These are phyloP conservation scores for Gadus chalcogrammus DNA, from an alignment of 2,113 vertebrate genomes.

Conservation along the genomic window DNA sequence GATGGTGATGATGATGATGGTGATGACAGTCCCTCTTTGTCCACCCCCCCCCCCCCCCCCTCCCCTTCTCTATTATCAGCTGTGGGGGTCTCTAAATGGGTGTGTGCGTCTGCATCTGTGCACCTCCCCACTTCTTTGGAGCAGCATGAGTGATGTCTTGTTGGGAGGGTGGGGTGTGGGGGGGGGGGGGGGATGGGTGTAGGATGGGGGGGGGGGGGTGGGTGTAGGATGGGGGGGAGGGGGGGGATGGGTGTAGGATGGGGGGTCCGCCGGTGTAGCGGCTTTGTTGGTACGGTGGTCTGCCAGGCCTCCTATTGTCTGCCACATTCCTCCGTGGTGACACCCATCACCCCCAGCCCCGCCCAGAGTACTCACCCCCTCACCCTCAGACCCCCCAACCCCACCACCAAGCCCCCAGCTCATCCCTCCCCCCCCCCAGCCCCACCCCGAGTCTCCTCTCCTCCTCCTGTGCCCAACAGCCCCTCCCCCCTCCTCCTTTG, in stretches of 20 bases:
- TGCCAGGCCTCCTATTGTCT: conserved; percentile 66
- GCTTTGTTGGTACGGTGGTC: conserved; percentile 66
- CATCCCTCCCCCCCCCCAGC: too few species aligned
- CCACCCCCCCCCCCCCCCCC: too few species aligned
- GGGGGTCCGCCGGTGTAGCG: conserved; percentile 48
- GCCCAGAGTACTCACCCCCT: too few species aligned
- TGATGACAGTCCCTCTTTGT: not conserved
- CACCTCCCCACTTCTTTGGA: conserved; percentile 29
- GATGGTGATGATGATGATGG: too few species aligned
- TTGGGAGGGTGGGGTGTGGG: conserved; percentile 26
- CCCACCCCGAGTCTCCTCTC: conserved; percentile 42
- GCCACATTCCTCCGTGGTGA: conserved; percentile 68
- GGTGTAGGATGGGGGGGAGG: too few species aligned
- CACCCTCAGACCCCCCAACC: too few species aligned
- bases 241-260: too few species aligned
- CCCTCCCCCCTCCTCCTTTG: conserved; percentile 69
- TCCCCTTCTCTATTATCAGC: conserved; percentile 39
- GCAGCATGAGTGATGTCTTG: conserved; percentile 50
- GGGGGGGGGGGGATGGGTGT: too few species aligned
- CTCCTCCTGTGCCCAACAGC: conserved; percentile 55
- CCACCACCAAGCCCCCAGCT: too few species aligned
- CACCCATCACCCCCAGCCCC: too few species aligned
- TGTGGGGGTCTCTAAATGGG: conserved; percentile 45
- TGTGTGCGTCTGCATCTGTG: conserved; percentile 45
- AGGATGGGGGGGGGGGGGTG: too few species aligned